phyloP scores from a whole-genome alignment of 1,140 invertebrate genomes.

The Brachionus angularis region DNA sequence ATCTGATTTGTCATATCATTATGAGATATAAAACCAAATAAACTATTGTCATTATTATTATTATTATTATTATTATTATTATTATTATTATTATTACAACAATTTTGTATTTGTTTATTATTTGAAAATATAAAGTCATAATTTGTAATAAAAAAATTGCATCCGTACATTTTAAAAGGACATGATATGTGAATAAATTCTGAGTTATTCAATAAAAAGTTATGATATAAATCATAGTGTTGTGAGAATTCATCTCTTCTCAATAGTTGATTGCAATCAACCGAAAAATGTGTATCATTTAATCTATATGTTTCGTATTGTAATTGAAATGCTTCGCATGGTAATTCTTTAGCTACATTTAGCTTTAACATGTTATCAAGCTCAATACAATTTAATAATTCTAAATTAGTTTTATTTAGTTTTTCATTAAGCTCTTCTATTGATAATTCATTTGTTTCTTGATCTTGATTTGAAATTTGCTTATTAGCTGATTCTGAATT shows the following conservation, averaged over 20 bases:
- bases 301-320: constrained; percentile 10
- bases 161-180: constrained; percentile 24
- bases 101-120: too few species aligned
- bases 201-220: constrained; percentile 5
- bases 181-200: constrained; percentile 8
- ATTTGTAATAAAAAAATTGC: background rate
- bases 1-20: background rate
- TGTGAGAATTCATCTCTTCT: constrained; percentile 2
- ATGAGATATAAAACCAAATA: too few species aligned
- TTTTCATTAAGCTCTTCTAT: background rate
- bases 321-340: constrained; percentile 38
- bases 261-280: constrained; percentile 8
- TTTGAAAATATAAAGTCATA: constrained; percentile 36
- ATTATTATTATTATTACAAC: too few species aligned
- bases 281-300: constrained; percentile 6
- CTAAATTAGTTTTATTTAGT: background rate
- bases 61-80: too few species aligned
- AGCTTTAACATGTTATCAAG: background rate
- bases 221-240: constrained; percentile 33
- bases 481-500: background rate
- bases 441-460: background rate
- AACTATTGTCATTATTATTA: too few species aligned
- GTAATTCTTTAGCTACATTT: constrained; percentile 37
- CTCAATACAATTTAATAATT: background rate
- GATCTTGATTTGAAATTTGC: background rate